phyloP scores from a whole-genome alignment of 2,888 invertebrate genomes.

The Hirtodrosophila duncani region DNA sequence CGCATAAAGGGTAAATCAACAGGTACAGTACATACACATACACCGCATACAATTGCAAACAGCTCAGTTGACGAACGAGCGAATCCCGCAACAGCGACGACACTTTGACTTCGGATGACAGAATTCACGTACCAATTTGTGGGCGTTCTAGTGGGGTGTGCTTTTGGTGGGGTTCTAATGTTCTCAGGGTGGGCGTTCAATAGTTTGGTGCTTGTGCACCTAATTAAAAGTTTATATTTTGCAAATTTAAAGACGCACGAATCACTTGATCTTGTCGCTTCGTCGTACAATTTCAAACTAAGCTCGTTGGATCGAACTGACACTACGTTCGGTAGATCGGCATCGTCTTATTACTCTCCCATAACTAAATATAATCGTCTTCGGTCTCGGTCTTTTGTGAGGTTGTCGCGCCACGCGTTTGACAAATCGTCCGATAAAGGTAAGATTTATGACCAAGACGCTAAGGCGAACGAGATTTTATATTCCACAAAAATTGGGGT shows the following conservation, averaged over 20 bases:
- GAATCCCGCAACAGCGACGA: slow-evolving; percentile 32
- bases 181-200: slow-evolving; percentile 39
- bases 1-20: slow-evolving; percentile 64
- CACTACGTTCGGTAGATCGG: slow-evolving; percentile 12
- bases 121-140: slow-evolving; percentile 4
- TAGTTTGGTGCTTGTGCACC: slow-evolving; percentile 3
- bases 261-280: slow-evolving; percentile 25
- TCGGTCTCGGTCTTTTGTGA: slow-evolving; percentile 19
- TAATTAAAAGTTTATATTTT: neutral
- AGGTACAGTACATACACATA: slow-evolving; percentile 40
- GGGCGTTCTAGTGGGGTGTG: slow-evolving; percentile 8
- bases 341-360: slow-evolving; percentile 5
- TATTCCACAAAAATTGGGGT: slow-evolving; percentile 4
- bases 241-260: neutral
- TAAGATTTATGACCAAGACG: slow-evolving; percentile 54
- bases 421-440: slow-evolving; percentile 68
- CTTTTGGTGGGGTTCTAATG: slow-evolving; percentile 22
- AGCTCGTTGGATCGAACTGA: slow-evolving; percentile 20
- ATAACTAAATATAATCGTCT: slow-evolving; percentile 10
- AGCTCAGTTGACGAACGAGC: neutral
- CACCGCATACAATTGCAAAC: neutral
- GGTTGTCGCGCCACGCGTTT: slow-evolving; percentile 57
- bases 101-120: slow-evolving; percentile 35
- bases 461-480: slow-evolving; percentile 1
- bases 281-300: slow-evolving; percentile 42